Evolutionary conservation across 2,888 invertebrate species (phyloP), one percentile per base, ranked within the genome.

Genomic region (Caenorhabditis sp.): DNA sequence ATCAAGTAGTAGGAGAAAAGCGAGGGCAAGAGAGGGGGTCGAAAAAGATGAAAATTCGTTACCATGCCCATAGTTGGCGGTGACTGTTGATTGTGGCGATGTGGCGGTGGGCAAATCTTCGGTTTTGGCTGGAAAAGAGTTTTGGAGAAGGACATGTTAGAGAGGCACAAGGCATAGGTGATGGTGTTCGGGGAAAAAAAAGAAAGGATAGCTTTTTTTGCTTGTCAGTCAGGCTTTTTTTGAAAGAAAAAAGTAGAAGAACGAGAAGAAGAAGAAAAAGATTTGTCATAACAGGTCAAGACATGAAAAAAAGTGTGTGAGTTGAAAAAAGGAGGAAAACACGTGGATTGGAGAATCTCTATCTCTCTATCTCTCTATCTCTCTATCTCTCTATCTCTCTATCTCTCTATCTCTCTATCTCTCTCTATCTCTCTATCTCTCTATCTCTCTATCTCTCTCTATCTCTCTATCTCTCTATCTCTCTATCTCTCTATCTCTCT

Each of bases 41-140:
- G 14, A 50, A 49, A 12, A 23, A 23, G 12, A 25, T 8, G 54
- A 31, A 61, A 62, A 43, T 2, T 36, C n/a, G n/a, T 12, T 73
- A 73, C 73, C 73, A 69, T 72, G 72, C 72, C 72, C 72, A 54
- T 72, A 72, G 38, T 68, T 69, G 63, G 66, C 73, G 49, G 57
- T 53, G 69, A 66, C 73, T 4, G 68, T 61, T 8, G 72, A 68
- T 21, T 67, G 60, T 36, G 68, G 63, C 57, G 72, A 67, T 12
- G 67, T 58, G 61, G 58, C 67, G 61, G 63, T 64, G 3, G 21
- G 21, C 52, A 52, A 52, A 20, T 56, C 56, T 7, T 26, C 21
- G 27, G 25, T 31, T 59, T 58, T 68, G 56, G 69, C 66, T 70
- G 74, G 58, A 73, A 61, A 73, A 59, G 59, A 58, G 10, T 49